These are phyloP conservation scores for Amorpha juglandis DNA, from an alignment of 2,888 invertebrate species.

Conservation along the genomic window DNA sequence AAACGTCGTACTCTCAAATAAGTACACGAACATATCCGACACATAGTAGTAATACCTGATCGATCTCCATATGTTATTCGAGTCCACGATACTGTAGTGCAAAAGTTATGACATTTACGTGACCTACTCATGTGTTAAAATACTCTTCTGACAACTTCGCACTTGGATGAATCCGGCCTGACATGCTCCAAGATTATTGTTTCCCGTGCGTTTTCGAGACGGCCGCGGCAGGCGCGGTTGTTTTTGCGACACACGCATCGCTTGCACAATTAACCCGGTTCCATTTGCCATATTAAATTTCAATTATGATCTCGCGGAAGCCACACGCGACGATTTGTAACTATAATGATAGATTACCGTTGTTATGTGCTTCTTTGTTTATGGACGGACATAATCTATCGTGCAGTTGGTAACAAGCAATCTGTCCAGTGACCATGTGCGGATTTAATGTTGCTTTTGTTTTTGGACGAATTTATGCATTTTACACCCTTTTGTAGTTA, in stretches of 20 bases:
- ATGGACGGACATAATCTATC: background rate
- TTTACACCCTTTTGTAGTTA: background rate
- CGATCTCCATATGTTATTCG: background rate
- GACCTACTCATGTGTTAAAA: background rate
- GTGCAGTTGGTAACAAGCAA: background rate
- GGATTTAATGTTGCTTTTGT: too few species aligned
- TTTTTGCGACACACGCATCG: slow-evolving; percentile 44
- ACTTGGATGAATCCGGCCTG: background rate
- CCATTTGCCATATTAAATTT: slow-evolving; percentile 56
- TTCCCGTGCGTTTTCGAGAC: slow-evolving; percentile 25
- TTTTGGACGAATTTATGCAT: background rate
- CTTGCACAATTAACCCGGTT: slow-evolving; percentile 64
- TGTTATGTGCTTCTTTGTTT: slow-evolving; percentile 25
- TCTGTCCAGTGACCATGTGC: background rate
- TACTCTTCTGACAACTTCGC: background rate
- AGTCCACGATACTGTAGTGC: background rate
- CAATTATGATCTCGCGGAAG: slow-evolving; percentile 53
- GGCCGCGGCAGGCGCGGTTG: slow-evolving; percentile 33
- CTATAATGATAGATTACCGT: slow-evolving; percentile 39
- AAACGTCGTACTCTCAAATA: too few species aligned
- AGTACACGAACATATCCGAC: too few species aligned
- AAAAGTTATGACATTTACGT: too few species aligned
- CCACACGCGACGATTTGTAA: slow-evolving; percentile 25
- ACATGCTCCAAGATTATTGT: slow-evolving; percentile 6
- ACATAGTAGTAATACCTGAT: too few species aligned